phyloP scores from a whole-genome alignment of 2,888 invertebrate species.

The Cephus spinipes region DNA sequence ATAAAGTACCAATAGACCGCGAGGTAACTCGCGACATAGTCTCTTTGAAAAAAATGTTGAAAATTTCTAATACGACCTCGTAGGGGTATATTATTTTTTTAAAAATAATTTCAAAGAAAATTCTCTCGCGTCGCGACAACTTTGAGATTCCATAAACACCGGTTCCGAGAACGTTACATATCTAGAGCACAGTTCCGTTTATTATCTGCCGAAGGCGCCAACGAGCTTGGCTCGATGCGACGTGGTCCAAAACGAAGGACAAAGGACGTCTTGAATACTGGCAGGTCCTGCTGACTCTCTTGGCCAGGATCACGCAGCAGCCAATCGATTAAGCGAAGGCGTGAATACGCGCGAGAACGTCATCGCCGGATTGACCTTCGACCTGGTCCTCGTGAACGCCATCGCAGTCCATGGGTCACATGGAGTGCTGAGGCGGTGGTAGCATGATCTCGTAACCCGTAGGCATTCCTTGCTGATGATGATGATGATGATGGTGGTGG shows the following conservation, averaged over 20 bases:
- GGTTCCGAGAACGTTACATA: background rate
- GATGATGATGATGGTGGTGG: slow-evolving; percentile 53
- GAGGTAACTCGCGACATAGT: background rate
- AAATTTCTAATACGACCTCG: background rate
- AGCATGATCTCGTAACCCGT: slow-evolving; percentile 59
- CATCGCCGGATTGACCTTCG: slow-evolving; percentile 39
- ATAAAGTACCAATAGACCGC: background rate
- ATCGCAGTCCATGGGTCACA: slow-evolving; percentile 54
- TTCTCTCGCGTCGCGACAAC: background rate
- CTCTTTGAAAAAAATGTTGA: background rate
- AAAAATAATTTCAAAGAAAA: background rate
- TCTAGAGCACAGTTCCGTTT: background rate
- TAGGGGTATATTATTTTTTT: background rate
- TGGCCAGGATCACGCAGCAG: background rate
- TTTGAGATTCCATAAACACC: background rate
- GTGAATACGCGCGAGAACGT: slow-evolving; percentile 52
- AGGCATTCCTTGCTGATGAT: slow-evolving; percentile 50
- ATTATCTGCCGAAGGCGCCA: background rate
- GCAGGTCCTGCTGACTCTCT: background rate
- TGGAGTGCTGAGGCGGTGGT: slow-evolving; percentile 60
- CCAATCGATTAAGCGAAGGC: slow-evolving; percentile 50
- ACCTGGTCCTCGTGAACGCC: slow-evolving; percentile 30
- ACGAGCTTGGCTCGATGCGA: background rate
- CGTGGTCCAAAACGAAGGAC: background rate
- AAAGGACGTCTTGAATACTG: background rate